Evolutionary conservation across 2,888 invertebrate species (phyloP).

Genomic region (Polydrusus pterygomalis): DNA sequence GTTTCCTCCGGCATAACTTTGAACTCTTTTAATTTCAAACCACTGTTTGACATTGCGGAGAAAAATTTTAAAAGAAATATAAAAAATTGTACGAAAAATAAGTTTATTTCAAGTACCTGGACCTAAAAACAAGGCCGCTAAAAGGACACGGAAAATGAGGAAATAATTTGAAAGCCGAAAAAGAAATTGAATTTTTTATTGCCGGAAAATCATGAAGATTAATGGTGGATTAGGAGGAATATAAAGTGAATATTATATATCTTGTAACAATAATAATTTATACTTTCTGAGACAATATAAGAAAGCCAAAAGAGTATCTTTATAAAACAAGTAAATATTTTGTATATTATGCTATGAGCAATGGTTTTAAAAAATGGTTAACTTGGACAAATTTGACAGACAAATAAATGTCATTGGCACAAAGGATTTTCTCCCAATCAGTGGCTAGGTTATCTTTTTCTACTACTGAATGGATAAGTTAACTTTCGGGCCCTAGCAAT

Average conservation of each 20-base stretch:
- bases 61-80: slow-evolving; percentile 5
- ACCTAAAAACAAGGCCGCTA: slow-evolving; percentile 16
- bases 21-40: neutral
- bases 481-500: no score
- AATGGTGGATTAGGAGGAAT: slow-evolving; percentile 20
- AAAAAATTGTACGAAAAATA: slow-evolving; percentile 11
- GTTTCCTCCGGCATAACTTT: no score
- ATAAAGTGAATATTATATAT: slow-evolving; percentile 15
- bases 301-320: neutral
- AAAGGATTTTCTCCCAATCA: no score
- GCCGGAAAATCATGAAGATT: slow-evolving; percentile 21
- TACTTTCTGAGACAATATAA: neutral
- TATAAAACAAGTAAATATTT: no score
- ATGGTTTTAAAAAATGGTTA: no score
- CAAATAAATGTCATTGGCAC: no score
- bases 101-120: slow-evolving; percentile 24
- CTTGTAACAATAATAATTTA: slow-evolving; percentile 12
- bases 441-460: no score
- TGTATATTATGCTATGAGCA: no score
- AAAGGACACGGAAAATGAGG: slow-evolving; percentile 24
- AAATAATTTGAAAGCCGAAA: slow-evolving; percentile 28
- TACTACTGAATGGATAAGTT: no score
- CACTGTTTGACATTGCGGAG: slow-evolving; percentile 7
- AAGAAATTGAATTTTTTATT: slow-evolving; percentile 33
- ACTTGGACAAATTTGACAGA: no score